Conservation (phyloP, 2,888 invertebrate genomes). For the Synanthedon tipuliformis region DNA sequence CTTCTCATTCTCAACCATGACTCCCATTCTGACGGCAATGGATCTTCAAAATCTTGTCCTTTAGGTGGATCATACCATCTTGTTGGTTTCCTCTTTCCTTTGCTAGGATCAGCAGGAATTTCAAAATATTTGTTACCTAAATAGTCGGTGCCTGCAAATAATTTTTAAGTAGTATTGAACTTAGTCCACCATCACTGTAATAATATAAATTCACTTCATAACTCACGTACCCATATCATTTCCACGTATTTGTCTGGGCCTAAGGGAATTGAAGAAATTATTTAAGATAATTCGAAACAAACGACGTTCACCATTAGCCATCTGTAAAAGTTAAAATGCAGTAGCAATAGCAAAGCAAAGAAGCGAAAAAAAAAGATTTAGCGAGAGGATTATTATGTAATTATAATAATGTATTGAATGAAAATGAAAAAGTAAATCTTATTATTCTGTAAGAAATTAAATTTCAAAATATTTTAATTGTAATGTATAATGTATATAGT, state of each 20-base stretch:
- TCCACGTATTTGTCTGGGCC: constrained; percentile 41
- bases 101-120: constrained; percentile 74
- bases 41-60: constrained; percentile 76
- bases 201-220: too few species aligned
- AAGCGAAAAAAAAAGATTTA: too few species aligned
- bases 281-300: constrained; percentile 61
- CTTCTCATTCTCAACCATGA: constrained; percentile 82
- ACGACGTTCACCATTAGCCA: constrained; percentile 39
- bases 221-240: constrained; percentile 40
- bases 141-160: constrained; percentile 76
- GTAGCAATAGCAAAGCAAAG: too few species aligned
- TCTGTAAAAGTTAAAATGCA: constrained; percentile 21
- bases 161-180: too few species aligned
- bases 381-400: too few species aligned
- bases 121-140: constrained; percentile 87
- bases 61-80: constrained; percentile 80
- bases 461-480: too few species aligned
- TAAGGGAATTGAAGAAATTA: constrained; percentile 74
- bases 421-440: background rate
- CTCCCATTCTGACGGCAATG: constrained; percentile 89
- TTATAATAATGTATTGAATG: constrained; percentile 1
- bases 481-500: too few species aligned
- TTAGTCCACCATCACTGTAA: too few species aligned
- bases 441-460: background rate
- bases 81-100: constrained; percentile 73